Conservation (phyloP, 1,140 invertebrate species). For the Platorchestia sp. region DNA sequence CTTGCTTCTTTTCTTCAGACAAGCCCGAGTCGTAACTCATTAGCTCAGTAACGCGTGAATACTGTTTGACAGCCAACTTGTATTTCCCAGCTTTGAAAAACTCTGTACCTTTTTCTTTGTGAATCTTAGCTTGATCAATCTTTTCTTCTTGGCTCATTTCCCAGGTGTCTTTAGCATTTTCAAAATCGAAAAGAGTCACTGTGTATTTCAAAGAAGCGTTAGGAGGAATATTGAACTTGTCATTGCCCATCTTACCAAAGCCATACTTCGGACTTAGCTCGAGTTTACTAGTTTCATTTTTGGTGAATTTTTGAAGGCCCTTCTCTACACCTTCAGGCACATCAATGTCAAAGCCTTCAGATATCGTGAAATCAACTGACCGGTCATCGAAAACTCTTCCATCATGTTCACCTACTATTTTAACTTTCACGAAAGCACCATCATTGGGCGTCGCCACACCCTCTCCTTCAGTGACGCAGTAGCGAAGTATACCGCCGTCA, state of each 20-base stretch:
- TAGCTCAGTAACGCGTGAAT: constrained; percentile 80
- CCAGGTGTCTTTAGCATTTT: constrained; percentile 87
- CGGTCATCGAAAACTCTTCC: constrained; percentile 81
- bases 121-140: constrained; percentile 83
- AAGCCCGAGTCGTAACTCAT: constrained; percentile 74
- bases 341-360: constrained; percentile 83
- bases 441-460: constrained; percentile 82
- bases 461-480: constrained; percentile 79
- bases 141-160: constrained; percentile 83
- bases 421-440: constrained; percentile 82
- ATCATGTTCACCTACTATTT: constrained; percentile 80
- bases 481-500: constrained; percentile 85
- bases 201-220: constrained; percentile 85
- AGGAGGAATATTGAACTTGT: constrained; percentile 82
- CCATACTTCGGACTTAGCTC: constrained; percentile 83
- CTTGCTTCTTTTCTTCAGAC: constrained; percentile 72
- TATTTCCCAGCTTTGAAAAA: constrained; percentile 90
- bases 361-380: constrained; percentile 86
- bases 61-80: constrained; percentile 87
- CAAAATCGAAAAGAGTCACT: constrained; percentile 85
- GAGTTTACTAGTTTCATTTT: constrained; percentile 84
- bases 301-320: constrained; percentile 86
- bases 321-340: constrained; percentile 88
- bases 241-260: constrained; percentile 82
- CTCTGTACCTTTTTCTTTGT: constrained; percentile 91